Percentiles rank a stretch among this genome's conserved stretches.
Evolutionary conservation across 1,140 invertebrate species (phyloP).

Genomic region (Periplaneta americana): DNA sequence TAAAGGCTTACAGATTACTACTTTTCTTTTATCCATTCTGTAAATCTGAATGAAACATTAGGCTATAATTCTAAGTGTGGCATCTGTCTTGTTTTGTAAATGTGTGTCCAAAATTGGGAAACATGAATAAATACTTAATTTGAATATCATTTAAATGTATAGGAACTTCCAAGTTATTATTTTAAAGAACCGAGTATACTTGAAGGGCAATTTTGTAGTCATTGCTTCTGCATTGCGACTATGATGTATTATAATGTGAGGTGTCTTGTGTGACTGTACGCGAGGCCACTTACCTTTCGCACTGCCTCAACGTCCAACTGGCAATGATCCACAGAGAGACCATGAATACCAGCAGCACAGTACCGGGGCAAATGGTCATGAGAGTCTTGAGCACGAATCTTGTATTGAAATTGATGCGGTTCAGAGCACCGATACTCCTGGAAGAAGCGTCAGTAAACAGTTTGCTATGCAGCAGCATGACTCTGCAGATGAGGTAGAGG

Average conservation of each 20-base stretch:
- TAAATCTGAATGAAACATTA: no score
- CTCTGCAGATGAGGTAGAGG: conserved; percentile 97
- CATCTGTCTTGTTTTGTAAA: no score
- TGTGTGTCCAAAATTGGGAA: no score
- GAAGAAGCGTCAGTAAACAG: conserved; percentile 98
- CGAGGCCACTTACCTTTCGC: conserved; percentile 77
- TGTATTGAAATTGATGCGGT: conserved; percentile 99
- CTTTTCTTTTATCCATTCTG: no score
- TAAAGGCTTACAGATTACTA: no score
- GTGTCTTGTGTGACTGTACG: not conserved
- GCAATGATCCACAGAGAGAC: conserved; percentile 99
- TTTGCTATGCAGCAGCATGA: conserved; percentile 98
- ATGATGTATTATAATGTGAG: not conserved
- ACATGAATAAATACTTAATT: no score
- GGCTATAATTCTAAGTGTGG: no score
- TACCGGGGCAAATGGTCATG: conserved; percentile 99
- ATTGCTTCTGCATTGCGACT: not conserved
- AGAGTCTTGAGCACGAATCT: conserved; percentile 98
- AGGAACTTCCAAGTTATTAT: no score
- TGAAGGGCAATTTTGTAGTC: no score
- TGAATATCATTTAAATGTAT: no score
- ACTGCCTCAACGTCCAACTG: conserved; percentile 96
- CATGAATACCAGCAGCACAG: conserved; percentile 96
- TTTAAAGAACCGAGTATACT: no score
- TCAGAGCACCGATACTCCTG: conserved; percentile 84